These are phyloP conservation scores for Tiliqua scincoides DNA, from an alignment of 2,113 vertebrate species.

Conservation along the genomic window DNA sequence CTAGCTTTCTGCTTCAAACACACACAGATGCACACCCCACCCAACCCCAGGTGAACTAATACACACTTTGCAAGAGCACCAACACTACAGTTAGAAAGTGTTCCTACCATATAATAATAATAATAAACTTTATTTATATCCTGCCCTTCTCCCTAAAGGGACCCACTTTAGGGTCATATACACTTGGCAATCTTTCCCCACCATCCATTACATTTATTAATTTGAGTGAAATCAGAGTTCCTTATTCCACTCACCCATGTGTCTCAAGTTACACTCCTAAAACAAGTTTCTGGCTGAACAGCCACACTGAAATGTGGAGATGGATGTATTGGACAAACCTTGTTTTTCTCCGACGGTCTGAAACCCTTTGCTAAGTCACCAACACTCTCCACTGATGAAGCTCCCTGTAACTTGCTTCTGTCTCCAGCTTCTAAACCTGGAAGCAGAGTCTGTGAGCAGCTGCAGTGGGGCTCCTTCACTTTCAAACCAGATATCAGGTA, in stretches of 20 bases:
- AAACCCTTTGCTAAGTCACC: conserved; percentile 68
- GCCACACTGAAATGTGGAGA: neutral
- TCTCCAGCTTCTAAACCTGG: conserved; percentile 77
- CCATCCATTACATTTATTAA: neutral
- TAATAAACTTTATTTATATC: too few species aligned
- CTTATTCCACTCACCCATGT: neutral
- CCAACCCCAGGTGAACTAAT: too few species aligned
- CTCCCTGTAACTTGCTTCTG: conserved; percentile 62
- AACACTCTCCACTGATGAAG: conserved; percentile 67
- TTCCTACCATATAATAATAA: too few species aligned
- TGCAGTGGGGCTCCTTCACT: conserved; percentile 82
- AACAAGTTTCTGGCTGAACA: conserved; percentile 27
- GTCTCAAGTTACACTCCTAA: conserved; percentile 55
- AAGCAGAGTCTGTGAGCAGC: conserved; percentile 81
- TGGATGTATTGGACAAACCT: conserved; percentile 68
- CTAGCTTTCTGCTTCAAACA: too few species aligned
- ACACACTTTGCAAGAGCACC: neutral
- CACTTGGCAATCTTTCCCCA: neutral
- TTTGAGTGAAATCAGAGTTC: too few species aligned
- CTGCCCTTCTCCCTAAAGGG: too few species aligned
- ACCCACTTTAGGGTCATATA: too few species aligned
- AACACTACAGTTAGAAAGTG: neutral
- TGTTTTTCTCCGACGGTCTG: conserved; percentile 73
- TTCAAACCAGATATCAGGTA: conserved; percentile 93
- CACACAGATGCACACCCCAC: too few species aligned